A percentile compares a stretch with the other conserved stretches of the same genome.
These are phyloP conservation scores for Xenopus laevis DNA, from an alignment of 2,113 vertebrate species.

Conservation along the genomic window DNA sequence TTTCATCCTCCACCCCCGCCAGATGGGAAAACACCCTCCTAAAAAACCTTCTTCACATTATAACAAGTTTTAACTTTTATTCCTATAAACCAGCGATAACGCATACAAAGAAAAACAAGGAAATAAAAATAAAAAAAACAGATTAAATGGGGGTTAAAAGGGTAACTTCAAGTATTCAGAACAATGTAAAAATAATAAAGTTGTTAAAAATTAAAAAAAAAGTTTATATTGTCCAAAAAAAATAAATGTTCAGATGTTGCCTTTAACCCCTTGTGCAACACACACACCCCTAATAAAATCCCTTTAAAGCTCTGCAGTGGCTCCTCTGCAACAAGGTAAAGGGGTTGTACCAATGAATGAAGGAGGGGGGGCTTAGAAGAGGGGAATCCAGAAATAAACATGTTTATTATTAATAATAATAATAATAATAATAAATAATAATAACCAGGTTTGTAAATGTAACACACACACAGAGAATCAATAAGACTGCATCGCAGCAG, in stretches of 20 bases:
- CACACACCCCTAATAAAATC: neutral
- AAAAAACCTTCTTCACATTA: neutral
- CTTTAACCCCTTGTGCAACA: slow-evolving; percentile 16
- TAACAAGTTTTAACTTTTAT: neutral
- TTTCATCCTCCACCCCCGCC: slow-evolving; percentile 45
- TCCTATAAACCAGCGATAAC: neutral
- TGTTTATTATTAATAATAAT: too few species aligned
- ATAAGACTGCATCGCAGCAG: slow-evolving; percentile 20
- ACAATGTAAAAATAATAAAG: neutral
- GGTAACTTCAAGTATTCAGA: neutral
- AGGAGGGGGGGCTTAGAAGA: neutral
- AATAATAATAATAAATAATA: neutral
- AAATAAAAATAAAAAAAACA: neutral
- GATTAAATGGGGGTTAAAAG: neutral
- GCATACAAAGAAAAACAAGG: neutral
- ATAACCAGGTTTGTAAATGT: neutral
- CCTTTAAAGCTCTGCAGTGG: slow-evolving; percentile 3
- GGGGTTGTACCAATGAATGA: slow-evolving; percentile 24
- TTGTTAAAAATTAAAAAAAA: too few species aligned
- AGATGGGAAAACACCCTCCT: slow-evolving; percentile 37
- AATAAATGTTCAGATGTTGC: too few species aligned
- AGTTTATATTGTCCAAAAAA: too few species aligned
- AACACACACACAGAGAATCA: neutral
- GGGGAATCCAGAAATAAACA: neutral
- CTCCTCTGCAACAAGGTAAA: slow-evolving; percentile 9